phyloP scores from a whole-genome alignment of 1,140 invertebrate species.

The Dufourea novaeangliae region DNA sequence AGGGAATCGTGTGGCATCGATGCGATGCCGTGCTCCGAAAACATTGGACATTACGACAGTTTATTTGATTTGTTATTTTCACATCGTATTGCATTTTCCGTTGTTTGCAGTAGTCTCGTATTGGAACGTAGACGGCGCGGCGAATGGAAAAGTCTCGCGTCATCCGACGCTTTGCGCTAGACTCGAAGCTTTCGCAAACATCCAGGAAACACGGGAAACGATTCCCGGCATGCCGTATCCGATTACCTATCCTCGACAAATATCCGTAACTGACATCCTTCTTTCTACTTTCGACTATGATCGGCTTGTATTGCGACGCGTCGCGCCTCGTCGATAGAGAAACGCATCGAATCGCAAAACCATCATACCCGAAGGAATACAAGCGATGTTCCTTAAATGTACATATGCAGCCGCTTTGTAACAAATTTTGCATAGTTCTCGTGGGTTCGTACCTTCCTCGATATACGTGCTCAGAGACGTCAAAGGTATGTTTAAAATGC shows the following conservation, averaged over 20 bases:
- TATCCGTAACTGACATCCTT: not conserved
- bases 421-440: too few relatives aligned
- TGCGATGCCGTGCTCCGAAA: not conserved
- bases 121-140: not conserved
- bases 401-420: too few relatives aligned
- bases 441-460: too few relatives aligned
- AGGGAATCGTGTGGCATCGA: too few relatives aligned
- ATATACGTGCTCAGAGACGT: too few relatives aligned
- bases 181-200: slow-evolving; percentile 20
- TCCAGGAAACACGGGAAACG: slow-evolving; percentile 16
- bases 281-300: not conserved
- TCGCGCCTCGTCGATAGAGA: too few relatives aligned
- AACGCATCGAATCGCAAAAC: too few relatives aligned
- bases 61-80: not conserved
- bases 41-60: not conserved
- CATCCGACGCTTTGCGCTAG: not conserved
- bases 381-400: too few relatives aligned
- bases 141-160: not conserved
- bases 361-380: too few relatives aligned
- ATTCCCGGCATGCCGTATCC: slow-evolving; percentile 14
- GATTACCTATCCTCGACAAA: not conserved
- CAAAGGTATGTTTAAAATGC: too few relatives aligned
- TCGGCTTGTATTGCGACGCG: not conserved
- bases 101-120: not conserved
- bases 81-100: not conserved